Evolutionary conservation across 2,113 vertebrate genomes (phyloP), one percentile per base, ranked within the genome.

Genomic region (Maccullochella peelii): DNA sequence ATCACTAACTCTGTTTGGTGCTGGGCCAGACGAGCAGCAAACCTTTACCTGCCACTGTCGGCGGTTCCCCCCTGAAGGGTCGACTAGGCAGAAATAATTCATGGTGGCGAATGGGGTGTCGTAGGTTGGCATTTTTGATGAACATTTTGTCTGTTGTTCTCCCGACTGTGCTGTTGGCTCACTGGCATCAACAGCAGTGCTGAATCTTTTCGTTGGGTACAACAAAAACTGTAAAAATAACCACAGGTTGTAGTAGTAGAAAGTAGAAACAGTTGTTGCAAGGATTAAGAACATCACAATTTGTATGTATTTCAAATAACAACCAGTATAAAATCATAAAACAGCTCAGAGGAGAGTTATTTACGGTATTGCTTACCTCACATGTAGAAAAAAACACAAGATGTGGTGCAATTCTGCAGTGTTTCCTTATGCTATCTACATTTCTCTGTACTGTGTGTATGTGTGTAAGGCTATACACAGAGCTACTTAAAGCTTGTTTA

Each of bases 1-100:
- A 27, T 30, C 36, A 55, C 1, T 10, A 61, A 57, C 58, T 44
- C 21, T 27, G 52, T 47, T 10, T 63, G 54, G 63, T 30, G 20
- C 21, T 71, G 38, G 10, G 40, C 38, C 2, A 23, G 44, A 73
- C 2, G 2, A 55, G 42, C 33, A 63, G 6, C 7, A 42, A 36
- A 76, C 12, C 8, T 71, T 87, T 88, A 96, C 95, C 96, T 94
- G 94, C 91, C 14, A 93, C 65, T 44, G 91, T 80, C 1, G 91
- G 92, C 2, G 83, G 92, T 27, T 95, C 94, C n/a, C 93, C 93
- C 2, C 79, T 85, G 73, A 79, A 89, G 11, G 90, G 71, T 25
- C 77, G 88, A 21, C 88, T 58, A 0, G 69, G 90, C 65, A 86
- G 65, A 42, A 94, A 88, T 42, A 85, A 84, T 23, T 77, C 61